Evolutionary conservation across 2,888 invertebrate genomes (phyloP), one percentile per base, ranked within the genome.

Genomic region (Platycheirus rosarum): DNA sequence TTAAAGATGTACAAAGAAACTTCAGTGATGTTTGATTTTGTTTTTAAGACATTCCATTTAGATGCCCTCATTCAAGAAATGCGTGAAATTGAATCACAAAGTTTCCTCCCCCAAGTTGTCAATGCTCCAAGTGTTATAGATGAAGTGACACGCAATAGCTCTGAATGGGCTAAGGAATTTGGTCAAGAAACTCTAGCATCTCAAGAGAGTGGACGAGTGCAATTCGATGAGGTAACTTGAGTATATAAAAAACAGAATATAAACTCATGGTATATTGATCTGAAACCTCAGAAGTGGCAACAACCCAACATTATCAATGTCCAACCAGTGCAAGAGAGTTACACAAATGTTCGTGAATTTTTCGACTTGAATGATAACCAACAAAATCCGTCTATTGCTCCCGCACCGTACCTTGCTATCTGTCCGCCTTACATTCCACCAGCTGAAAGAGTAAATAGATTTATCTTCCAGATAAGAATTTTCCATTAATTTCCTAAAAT

Each of bases 21-120:
- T 13, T 16, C 2, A 16, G 7, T 40, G 8, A 35, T 9, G 51
- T 44, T 18, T 66, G 26, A 23, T 4, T 23, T 23, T 6, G 3
- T 23, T n/a, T 73, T 8, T 94, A 26, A 95, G 90, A 96, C 97
- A 1, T 98, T 97, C 89, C 95, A 96, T 88, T 97, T 98, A 97
- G 96, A 96, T 87, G 93, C 93, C 20, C 91, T 97, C 71, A 90
- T 98, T 70, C 94, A 96, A 86, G 97, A 97, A 91, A 95, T 98
- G 93, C 94, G 96, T 78, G 94, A 95, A 87, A 93, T 95, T 18
- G 89, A 89, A 32, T 74, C 85, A 9, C 84, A 86, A 7, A 85
- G 86, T 23, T 86, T 87, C 32, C 86, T 86, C n/a, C 84, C 85
- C 8, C 85, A 85, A 55, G 73, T 85, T 29, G 49, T 86, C 0